Percentiles rank a stretch among this genome's conserved stretches.
phyloP scores from a whole-genome alignment of 2,113 vertebrate species.

The Oxyura jamaicensis region DNA sequence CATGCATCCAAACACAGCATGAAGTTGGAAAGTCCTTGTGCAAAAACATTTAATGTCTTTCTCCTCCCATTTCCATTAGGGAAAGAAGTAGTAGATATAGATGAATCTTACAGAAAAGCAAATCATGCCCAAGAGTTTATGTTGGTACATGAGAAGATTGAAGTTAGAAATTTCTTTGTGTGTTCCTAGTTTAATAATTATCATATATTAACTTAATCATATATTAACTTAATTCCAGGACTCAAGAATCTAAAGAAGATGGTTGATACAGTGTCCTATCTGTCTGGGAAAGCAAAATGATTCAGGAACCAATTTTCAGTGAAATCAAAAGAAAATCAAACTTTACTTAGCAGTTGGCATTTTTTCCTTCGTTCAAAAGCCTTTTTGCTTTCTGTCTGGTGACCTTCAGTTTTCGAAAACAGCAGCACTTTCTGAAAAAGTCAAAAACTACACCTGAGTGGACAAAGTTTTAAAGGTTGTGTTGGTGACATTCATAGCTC shows the following conservation, averaged over 20 bases:
- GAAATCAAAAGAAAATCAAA: conserved; percentile 57
- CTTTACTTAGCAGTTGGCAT: conserved; percentile 15
- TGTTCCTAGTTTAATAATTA: not conserved
- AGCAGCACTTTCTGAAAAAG: not conserved
- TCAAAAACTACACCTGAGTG: not conserved
- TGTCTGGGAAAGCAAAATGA: not conserved
- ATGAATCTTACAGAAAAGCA: not conserved
- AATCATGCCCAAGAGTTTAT: not conserved
- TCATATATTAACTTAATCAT: not conserved
- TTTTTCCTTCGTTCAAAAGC: conserved; percentile 26
- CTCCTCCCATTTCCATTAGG: not conserved
- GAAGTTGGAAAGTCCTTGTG: not conserved
- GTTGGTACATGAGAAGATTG: not conserved
- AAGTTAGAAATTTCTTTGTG: not conserved
- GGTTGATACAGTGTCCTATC: not conserved
- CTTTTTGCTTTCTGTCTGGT: not conserved
- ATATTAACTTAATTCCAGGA: not conserved
- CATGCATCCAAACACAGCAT: not conserved
- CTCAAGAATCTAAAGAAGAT: not conserved
- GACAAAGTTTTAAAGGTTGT: conserved; percentile 1
- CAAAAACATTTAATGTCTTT: not conserved
- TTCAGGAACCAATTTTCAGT: conserved; percentile 3
- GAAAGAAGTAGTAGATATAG: not conserved
- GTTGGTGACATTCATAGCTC: conserved; percentile 5
- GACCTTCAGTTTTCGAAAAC: conserved; percentile 37